These are phyloP conservation scores for Acleris literana DNA, from an alignment of 2,888 invertebrate genomes.

Conservation along the genomic window DNA sequence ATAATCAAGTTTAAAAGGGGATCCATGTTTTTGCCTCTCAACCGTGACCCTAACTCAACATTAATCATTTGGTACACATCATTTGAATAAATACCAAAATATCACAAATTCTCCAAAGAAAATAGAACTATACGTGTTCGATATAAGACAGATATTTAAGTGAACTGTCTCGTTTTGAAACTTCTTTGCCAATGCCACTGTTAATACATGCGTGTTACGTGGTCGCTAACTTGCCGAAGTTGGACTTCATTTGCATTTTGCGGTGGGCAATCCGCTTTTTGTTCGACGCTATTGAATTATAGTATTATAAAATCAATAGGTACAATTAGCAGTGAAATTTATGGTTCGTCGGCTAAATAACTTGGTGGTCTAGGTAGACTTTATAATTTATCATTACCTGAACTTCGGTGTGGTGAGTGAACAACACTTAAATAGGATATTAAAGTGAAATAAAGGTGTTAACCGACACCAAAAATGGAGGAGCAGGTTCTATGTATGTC, in stretches of 20 bases:
- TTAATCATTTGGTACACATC: conserved; percentile 25
- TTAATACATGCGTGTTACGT: conserved; percentile 27
- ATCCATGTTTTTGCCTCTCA: conserved; percentile 22
- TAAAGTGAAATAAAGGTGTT: no score
- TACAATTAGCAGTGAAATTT: neutral
- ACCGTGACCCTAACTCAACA: conserved; percentile 26
- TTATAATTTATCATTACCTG: no score
- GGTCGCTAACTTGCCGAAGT: conserved; percentile 19
- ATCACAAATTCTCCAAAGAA: conserved; percentile 3
- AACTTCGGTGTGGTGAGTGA: no score
- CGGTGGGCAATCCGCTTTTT: conserved; percentile 17
- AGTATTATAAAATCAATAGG: conserved; percentile 1
- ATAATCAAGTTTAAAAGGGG: conserved; percentile 16
- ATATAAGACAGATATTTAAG: conserved; percentile 13
- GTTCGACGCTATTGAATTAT: neutral
- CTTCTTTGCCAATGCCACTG: conserved; percentile 36
- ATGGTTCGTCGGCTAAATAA: neutral
- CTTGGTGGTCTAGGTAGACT: neutral
- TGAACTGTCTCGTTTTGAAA: conserved; percentile 26
- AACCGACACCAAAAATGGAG: no score
- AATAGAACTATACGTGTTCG: conserved; percentile 10
- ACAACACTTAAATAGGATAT: no score
- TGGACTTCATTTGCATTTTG: conserved; percentile 27
- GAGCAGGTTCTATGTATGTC: no score
- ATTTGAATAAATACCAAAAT: conserved; percentile 31